A percentile compares a stretch with the other conserved stretches of the same genome.
These are phyloP conservation scores for Parnassius apollo DNA, from an alignment of 2,888 invertebrate genomes.

Conservation along the genomic window DNA sequence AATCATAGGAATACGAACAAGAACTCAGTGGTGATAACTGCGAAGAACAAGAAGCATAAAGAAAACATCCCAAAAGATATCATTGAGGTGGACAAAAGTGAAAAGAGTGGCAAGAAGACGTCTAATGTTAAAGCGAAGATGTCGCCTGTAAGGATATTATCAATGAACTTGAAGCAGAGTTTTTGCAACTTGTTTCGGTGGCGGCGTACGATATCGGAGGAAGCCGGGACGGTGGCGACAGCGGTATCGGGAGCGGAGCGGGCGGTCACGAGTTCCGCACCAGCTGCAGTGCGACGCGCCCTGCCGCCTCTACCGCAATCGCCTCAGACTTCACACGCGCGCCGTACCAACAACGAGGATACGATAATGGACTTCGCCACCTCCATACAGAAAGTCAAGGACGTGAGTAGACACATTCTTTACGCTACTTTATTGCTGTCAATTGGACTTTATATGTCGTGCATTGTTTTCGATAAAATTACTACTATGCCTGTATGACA, in stretches of 20 bases:
- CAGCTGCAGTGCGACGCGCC: constrained; percentile 65
- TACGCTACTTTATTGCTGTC: too few species aligned
- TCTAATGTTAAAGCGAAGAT: constrained; percentile 80
- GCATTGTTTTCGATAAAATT: too few species aligned
- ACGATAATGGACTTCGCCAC: constrained; percentile 91
- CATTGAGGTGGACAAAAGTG: constrained; percentile 68
- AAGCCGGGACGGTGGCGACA: constrained; percentile 48
- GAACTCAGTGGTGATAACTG: constrained; percentile 81
- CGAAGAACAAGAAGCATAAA: constrained; percentile 83
- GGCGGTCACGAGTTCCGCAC: constrained; percentile 53
- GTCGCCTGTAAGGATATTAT: constrained; percentile 84
- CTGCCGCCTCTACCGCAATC: constrained; percentile 69
- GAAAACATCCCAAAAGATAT: constrained; percentile 56
- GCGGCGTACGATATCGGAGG: constrained; percentile 53
- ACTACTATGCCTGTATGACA: too few species aligned
- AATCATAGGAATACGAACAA: constrained; percentile 74
- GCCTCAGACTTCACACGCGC: constrained; percentile 46
- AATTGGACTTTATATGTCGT: too few species aligned
- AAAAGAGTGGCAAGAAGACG: constrained; percentile 54
- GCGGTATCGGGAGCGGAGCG: constrained; percentile 46
- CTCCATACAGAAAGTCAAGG: constrained; percentile 96
- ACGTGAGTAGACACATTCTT: constrained; percentile 82
- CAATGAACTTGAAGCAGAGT: constrained; percentile 90
- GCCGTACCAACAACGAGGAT: constrained; percentile 57
- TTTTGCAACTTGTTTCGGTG: constrained; percentile 92